These are phyloP conservation scores for Battus philenor DNA, from an alignment of 1,140 invertebrate genomes.

Conservation along the genomic window DNA sequence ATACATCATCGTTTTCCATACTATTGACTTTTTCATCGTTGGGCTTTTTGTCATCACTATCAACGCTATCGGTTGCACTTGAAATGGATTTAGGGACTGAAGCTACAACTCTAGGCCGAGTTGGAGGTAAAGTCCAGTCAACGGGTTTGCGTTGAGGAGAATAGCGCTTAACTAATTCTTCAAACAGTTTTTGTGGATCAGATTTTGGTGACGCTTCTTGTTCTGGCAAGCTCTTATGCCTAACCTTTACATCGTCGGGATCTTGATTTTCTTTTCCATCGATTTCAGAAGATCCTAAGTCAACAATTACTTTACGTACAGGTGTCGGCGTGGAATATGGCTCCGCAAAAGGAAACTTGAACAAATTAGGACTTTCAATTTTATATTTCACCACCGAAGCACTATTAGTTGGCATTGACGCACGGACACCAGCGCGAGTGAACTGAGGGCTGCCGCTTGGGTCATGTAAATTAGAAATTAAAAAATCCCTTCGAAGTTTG, in stretches of 20 bases:
- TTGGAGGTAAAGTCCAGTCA: conserved; percentile 63
- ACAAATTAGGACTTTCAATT: conserved; percentile 64
- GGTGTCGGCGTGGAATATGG: conserved; percentile 63
- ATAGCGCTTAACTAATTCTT: conserved; percentile 63
- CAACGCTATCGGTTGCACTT: conserved; percentile 43
- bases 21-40: conserved; percentile 31
- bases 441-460: conserved; percentile 47
- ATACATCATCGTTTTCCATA: conserved; percentile 49
- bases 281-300: conserved; percentile 41
- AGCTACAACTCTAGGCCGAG: conserved; percentile 56
- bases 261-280: conserved; percentile 50
- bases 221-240: conserved; percentile 44
- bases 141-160: conserved; percentile 62
- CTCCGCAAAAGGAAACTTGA: conserved; percentile 71
- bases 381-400: conserved; percentile 50
- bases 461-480: conserved; percentile 63
- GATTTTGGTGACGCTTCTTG: conserved; percentile 42
- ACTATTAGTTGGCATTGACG: conserved; percentile 52
- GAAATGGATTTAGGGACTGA: conserved; percentile 65
- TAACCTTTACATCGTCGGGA: conserved; percentile 30
- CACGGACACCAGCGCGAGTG: conserved; percentile 49
- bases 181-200: conserved; percentile 64
- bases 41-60: conserved; percentile 36
- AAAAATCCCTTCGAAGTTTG: conserved; percentile 56
- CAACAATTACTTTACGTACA: conserved; percentile 45